Conservation (phyloP, 2,888 invertebrate species). For the Acronicta leporina region DNA sequence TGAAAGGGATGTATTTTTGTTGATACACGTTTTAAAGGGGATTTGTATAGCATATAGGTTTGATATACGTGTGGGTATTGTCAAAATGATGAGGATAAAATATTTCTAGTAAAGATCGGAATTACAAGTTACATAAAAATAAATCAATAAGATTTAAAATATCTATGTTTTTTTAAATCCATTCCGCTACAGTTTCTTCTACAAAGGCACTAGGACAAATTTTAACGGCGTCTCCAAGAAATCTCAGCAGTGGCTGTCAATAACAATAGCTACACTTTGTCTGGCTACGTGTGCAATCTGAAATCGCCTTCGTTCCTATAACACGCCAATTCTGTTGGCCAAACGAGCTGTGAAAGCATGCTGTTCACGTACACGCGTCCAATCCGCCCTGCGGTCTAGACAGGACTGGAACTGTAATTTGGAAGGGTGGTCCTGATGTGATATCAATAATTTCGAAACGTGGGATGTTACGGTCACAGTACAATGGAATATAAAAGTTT, state of each 20-base stretch:
- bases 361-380: conserved; percentile 74
- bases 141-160: too few relatives aligned
- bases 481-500: conserved; percentile 31
- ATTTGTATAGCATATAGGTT: neutral
- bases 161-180: too few relatives aligned
- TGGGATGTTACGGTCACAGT: conserved; percentile 22
- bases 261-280: conserved; percentile 72
- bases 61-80: too few relatives aligned
- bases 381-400: conserved; percentile 59
- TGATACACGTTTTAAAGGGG: neutral
- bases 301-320: conserved; percentile 69
- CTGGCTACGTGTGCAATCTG: conserved; percentile 75
- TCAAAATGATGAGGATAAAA: too few relatives aligned
- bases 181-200: too few relatives aligned
- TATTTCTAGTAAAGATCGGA: too few relatives aligned
- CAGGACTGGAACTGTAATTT: conserved; percentile 56
- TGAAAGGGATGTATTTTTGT: conserved; percentile 11
- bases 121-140: too few relatives aligned
- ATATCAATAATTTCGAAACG: conserved; percentile 56
- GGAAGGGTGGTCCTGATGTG: conserved; percentile 55
- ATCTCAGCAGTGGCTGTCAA: conserved; percentile 61
- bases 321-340: conserved; percentile 70
- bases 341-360: conserved; percentile 73
- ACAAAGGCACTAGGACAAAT: conserved; percentile 7
- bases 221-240: conserved; percentile 57